phyloP scores from a whole-genome alignment of 2,113 vertebrate species.

The Camelus dromedarius region DNA sequence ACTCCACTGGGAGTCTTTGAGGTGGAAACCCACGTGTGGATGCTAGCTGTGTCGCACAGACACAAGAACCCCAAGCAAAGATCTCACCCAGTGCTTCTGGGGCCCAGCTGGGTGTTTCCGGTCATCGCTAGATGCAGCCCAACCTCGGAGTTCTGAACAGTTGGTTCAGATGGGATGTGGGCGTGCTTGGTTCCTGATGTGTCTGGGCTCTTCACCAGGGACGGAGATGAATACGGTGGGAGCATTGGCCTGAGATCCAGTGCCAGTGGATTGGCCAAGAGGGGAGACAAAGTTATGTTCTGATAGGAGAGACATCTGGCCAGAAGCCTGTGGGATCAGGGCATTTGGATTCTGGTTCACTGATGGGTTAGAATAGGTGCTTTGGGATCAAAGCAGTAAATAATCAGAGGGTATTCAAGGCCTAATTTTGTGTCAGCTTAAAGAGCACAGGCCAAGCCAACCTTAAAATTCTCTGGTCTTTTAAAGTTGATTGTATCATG shows the following conservation, averaged over 20 bases:
- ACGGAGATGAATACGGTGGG: background rate
- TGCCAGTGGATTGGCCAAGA: background rate
- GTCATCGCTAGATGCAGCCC: background rate
- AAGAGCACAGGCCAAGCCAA: background rate
- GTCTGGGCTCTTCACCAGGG: background rate
- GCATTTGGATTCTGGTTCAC: background rate
- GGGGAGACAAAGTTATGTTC: background rate
- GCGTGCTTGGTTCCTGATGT: background rate
- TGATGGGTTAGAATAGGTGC: background rate
- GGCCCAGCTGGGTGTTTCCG: background rate
- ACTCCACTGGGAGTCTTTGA: background rate
- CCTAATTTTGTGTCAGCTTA: background rate
- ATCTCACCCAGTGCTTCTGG: background rate
- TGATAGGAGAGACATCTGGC: background rate
- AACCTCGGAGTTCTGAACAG: background rate
- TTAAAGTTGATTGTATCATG: background rate
- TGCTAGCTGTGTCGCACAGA: background rate
- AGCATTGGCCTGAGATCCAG: background rate
- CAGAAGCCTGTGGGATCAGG: background rate
- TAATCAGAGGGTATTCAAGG: background rate
- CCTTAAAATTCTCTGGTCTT: conserved; percentile 13
- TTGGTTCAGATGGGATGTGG: background rate
- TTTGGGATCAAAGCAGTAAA: background rate
- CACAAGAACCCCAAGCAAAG: background rate
- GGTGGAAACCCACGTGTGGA: background rate